These are phyloP conservation scores for Drosophila kohkoa DNA, from an alignment of 1,140 invertebrate species.

Conservation along the genomic window DNA sequence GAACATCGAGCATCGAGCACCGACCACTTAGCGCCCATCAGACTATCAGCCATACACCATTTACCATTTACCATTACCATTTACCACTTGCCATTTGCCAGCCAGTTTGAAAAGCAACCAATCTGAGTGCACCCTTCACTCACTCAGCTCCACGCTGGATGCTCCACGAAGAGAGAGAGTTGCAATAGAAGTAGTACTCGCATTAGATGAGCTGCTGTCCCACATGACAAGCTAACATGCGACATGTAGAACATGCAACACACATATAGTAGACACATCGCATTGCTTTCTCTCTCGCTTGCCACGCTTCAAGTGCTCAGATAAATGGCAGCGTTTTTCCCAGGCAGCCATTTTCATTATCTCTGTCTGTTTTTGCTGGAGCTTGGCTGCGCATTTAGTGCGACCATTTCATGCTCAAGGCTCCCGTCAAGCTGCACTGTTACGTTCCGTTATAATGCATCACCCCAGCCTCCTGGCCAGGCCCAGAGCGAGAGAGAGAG, in stretches of 20 bases:
- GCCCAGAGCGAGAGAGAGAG: conserved; percentile 9
- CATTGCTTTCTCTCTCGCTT: neutral
- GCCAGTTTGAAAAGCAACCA: conserved; percentile 15
- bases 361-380: conserved; percentile 44
- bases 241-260: conserved; percentile 15
- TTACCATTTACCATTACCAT: too few relatives aligned
- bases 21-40: conserved; percentile 17
- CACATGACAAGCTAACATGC: conserved; percentile 24
- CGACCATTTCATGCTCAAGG: conserved; percentile 57
- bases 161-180: neutral
- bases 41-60: too few relatives aligned
- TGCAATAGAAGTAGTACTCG: neutral
- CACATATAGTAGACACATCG: neutral
- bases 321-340: conserved; percentile 38
- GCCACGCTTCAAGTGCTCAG: conserved; percentile 34
- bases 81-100: conserved; percentile 20
- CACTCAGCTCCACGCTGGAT: neutral
- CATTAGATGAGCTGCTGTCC: conserved; percentile 25
- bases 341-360: conserved; percentile 72
- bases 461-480: neutral
- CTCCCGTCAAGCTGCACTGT: conserved; percentile 24
- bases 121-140: conserved; percentile 10
- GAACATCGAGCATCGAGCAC: neutral
- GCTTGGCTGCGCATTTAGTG: conserved; percentile 66
- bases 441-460: conserved; percentile 40